Evolutionary conservation across 2,888 invertebrate species (phyloP), one percentile per base, ranked within the genome.

Genomic region (Acanthosepion esculentum): DNA sequence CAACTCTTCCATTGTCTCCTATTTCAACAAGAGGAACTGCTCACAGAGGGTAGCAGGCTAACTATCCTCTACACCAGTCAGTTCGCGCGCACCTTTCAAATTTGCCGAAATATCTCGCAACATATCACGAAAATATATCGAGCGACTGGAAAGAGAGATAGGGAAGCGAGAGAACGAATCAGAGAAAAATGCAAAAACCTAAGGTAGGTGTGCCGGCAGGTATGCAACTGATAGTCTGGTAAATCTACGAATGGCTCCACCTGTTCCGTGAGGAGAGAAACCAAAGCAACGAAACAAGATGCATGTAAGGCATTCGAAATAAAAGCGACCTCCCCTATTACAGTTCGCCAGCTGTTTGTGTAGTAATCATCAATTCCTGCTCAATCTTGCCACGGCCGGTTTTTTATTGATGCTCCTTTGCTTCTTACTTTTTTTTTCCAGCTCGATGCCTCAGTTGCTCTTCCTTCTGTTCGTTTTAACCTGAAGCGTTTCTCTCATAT

Each of bases 161-260:
- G 10, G 18, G 18, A 20, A 55, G 20, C 15, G 55, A 55, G 15
- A 18, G 18, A 55, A 20, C 5, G 15, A 0, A 20, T 5, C 0
- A 4, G 23, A 5, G 20, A 20, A 18, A 20, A 20, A 20, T 15
- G 20, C 5, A 20, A 55, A 20, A 20, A n/a, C n/a, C 20, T 20
- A 12, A 78, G 78, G 78, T 78, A 78, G 78, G 78, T 78, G 78
- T n/a, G 78, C 78, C n/a, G n/a, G n/a, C 78, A 78, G 78, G 78
- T n/a, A n/a, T 78, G 78, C 78, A 78, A 78, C n/a, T 78, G 64
- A 64, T 53, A 53, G 55, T 78, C 78, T n/a, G 78, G n/a, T 78
- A 78, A 78, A n/a, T 78, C 78, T 78, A 2, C 2, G 78, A 78
- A 78, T n/a, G 8, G 78, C 78, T 78, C 10, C 78, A 78, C 78